Evolutionary conservation across 1,140 invertebrate genomes (phyloP).

Genomic region (Atta colombica): DNA sequence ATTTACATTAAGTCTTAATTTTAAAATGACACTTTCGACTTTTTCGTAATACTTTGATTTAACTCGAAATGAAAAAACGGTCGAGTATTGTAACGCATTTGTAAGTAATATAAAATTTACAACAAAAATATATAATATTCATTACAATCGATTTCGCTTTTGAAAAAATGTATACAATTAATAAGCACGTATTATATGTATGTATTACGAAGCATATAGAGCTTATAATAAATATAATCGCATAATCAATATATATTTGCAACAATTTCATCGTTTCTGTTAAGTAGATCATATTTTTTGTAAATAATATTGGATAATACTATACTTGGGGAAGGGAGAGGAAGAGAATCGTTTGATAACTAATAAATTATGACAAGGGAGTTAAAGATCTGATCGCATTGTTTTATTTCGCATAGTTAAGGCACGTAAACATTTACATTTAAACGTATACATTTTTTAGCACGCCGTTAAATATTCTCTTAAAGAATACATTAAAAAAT

Average conservation of each 20-base stretch:
- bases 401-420: slow-evolving; percentile 49
- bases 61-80: slow-evolving; percentile 27
- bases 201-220: not conserved
- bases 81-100: slow-evolving; percentile 42
- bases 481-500: slow-evolving; percentile 61
- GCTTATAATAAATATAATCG: slow-evolving; percentile 44
- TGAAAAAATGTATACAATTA: not conserved
- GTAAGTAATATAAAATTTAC: slow-evolving; percentile 27
- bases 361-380: not conserved
- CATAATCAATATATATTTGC: slow-evolving; percentile 20
- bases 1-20: slow-evolving; percentile 16
- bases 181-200: not conserved
- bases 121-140: slow-evolving; percentile 27
- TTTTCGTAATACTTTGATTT: slow-evolving; percentile 30
- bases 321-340: not conserved
- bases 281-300: slow-evolving; percentile 9
- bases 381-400: slow-evolving; percentile 13
- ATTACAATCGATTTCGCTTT: slow-evolving; percentile 8
- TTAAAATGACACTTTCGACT: not conserved
- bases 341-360: not conserved
- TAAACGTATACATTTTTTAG: slow-evolving; percentile 14
- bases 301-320: slow-evolving; percentile 35
- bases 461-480: slow-evolving; percentile 24
- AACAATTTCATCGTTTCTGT: slow-evolving; percentile 47
- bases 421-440: slow-evolving; percentile 21